phyloP scores from a whole-genome alignment of 1,140 invertebrate species.

The Drosophila guanche region DNA sequence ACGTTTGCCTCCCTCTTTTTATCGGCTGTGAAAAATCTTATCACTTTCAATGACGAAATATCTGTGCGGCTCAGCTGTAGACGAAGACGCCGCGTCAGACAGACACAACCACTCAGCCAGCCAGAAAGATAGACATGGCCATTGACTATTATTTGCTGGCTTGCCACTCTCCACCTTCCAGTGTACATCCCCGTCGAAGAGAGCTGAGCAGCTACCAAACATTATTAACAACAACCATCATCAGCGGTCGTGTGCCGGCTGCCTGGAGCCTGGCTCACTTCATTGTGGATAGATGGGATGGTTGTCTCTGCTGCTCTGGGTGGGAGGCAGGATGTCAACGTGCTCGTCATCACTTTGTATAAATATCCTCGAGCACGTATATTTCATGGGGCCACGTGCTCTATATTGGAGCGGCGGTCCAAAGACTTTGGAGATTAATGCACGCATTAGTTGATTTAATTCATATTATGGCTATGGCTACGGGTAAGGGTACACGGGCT shows the following conservation, averaged over 20 bases:
- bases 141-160: conserved; percentile 67
- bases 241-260: conserved; percentile 52
- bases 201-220: conserved; percentile 40
- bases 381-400: conserved; percentile 76
- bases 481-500: conserved; percentile 14
- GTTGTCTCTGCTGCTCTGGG: background rate
- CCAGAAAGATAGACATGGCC: conserved; percentile 70
- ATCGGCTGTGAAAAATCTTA: conserved; percentile 65
- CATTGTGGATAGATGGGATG: conserved; percentile 26
- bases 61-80: conserved; percentile 10
- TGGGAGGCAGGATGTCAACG: conserved; percentile 37
- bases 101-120: conserved; percentile 46
- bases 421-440: conserved; percentile 80
- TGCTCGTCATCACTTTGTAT: conserved; percentile 78
- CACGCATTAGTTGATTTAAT: conserved; percentile 83
- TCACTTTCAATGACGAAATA: conserved; percentile 57
- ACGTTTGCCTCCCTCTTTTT: conserved; percentile 24
- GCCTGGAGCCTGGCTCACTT: conserved; percentile 27
- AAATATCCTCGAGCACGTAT: conserved; percentile 83
- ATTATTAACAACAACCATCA: conserved; percentile 73
- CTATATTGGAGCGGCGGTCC: conserved; percentile 58
- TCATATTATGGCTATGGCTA: conserved; percentile 66
- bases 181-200: background rate
- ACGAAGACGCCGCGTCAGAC: conserved; percentile 21
- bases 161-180: background rate